A percentile compares a stretch with the other conserved stretches of the same genome.
Evolutionary conservation across 2,888 invertebrate species (phyloP).

Genomic region (Lasioglossum pauxillum): DNA sequence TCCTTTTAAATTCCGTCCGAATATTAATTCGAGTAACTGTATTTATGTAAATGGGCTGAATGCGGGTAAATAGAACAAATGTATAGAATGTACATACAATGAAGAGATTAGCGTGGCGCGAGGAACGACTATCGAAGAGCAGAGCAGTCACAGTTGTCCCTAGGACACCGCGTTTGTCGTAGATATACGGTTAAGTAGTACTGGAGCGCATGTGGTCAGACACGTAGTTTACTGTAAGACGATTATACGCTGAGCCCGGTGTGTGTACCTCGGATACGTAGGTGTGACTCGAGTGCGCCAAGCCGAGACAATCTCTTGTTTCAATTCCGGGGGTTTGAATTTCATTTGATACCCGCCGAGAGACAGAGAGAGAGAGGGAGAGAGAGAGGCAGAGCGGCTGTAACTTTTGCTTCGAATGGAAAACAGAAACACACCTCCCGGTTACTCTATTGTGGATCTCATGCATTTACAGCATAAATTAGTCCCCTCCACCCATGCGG

Average conservation of each 20-base stretch:
- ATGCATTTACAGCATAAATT: not conserved
- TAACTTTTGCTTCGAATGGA: slow-evolving; percentile 1
- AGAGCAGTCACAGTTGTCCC: not conserved
- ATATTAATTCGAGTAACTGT: too few species aligned
- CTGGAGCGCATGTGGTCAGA: slow-evolving; percentile 30
- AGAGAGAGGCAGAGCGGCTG: not conserved
- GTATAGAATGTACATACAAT: not conserved
- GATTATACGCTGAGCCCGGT: slow-evolving; percentile 34
- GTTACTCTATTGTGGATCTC: not conserved
- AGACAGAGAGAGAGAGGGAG: not conserved
- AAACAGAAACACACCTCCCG: slow-evolving; percentile 1
- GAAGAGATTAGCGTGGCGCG: not conserved
- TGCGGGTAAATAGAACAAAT: not conserved
- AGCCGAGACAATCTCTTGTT: not conserved
- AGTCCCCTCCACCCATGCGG: not conserved
- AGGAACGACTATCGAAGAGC: slow-evolving; percentile 11
- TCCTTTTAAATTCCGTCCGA: too few species aligned
- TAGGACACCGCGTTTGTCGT: slow-evolving; percentile 12
- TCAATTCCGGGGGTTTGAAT: slow-evolving; percentile 22
- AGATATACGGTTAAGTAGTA: slow-evolving; percentile 50
- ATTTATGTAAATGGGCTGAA: not conserved
- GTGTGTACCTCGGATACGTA: not conserved
- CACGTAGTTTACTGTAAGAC: slow-evolving; percentile 41
- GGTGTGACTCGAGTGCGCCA: not conserved
- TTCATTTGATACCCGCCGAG: not conserved